Evolutionary conservation across 1,140 invertebrate genomes (phyloP), one percentile per base, ranked within the genome.

Genomic region (Drosophila ambigua): DNA sequence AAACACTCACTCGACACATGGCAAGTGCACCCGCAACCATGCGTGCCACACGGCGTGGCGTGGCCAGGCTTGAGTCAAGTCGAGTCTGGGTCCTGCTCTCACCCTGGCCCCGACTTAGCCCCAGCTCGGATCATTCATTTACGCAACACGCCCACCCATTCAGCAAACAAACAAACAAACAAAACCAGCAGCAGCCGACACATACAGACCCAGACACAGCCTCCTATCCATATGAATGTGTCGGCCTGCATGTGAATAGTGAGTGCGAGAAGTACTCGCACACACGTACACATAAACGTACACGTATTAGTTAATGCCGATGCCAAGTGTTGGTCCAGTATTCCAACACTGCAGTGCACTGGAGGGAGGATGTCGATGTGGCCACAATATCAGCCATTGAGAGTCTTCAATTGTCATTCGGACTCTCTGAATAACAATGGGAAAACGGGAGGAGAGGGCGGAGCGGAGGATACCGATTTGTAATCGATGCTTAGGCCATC

Each of bases 161-260:
- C 73, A 49, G 73, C 73, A 68, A 76, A 60, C 64, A 63, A 55
- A 60, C 64, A 63, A 55, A 49, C 64, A 63, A 46, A 61, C 65
- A 62, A 62, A 39, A 62, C 52, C 41, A 35, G 43, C 46, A 75
- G 48, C 46, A 35, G 49, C 46, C 60, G 48, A 54, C 50, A 62
- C 52, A 24, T 20, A 64, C 44, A 62, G 45, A 49, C 49, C 52
- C 26, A 63, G 16, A 54, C 6, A 63, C 59, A 63, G 4, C 50
- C 51, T 46, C 8, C 43, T 45, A 20, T 44, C 23, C 45, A 16
- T 59, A 52, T 15, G 45, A 61, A 39, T 39, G 64, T 74, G 72
- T 53, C 77, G 78, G 68, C 67, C 82, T 87, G 82, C 71, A 82
- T 88, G 82, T 85, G 82, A 85, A 87, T 85, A 83, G 79, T 83